phyloP scores from a whole-genome alignment of 2,113 vertebrate species.

The Indicator maculatus region DNA sequence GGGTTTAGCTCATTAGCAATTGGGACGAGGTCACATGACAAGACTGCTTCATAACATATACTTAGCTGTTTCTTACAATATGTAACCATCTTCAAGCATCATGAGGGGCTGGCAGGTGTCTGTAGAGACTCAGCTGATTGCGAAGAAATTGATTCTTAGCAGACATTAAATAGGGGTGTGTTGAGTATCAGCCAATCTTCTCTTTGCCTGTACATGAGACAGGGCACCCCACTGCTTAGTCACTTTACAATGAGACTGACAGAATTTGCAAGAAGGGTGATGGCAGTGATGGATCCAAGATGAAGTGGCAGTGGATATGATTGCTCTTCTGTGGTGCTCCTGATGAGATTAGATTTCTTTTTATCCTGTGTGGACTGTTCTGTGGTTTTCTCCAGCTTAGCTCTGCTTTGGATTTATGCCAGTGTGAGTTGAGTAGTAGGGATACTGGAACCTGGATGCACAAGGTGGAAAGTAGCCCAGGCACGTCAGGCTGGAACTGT shows the following conservation, averaged over 20 bases:
- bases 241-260: neutral
- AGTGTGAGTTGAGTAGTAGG: accelerated
- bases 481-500: accelerated
- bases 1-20: conserved; percentile 21
- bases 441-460: neutral
- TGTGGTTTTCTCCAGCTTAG: neutral
- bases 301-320: neutral
- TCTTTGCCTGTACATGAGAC: neutral
- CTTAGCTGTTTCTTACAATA: neutral
- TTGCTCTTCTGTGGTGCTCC: accelerated
- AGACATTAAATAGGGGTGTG: neutral
- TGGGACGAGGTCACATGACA: neutral
- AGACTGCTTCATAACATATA: neutral
- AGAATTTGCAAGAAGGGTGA: neutral
- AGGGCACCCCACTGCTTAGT: neutral
- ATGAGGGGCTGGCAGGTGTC: neutral
- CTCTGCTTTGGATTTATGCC: accelerated
- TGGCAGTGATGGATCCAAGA: neutral
- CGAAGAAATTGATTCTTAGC: neutral
- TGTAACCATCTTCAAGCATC: neutral
- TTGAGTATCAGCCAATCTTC: neutral
- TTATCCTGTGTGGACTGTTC: neutral
- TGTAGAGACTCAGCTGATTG: neutral
- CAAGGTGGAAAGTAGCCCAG: accelerated
- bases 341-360: neutral